Evolutionary conservation across 2,797 vertebrate species (phyloP).

Genomic region (Notoglanidium macrostoma): DNA sequence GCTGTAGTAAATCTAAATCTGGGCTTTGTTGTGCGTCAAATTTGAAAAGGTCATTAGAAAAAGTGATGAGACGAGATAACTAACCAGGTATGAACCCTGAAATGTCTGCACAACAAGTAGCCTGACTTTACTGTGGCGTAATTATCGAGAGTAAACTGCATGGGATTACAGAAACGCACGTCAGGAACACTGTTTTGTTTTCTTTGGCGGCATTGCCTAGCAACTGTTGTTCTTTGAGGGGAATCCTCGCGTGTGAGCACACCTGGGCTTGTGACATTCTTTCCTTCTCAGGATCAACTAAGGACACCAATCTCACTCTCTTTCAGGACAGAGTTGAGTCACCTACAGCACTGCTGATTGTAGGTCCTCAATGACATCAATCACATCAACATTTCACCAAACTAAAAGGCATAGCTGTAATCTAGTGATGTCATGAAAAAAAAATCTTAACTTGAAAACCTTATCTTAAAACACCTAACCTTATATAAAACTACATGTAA

Average conservation of each 20-base stretch:
- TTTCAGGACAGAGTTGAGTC: neutral
- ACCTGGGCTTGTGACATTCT: conserved; percentile 49
- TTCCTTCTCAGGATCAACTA: conserved; percentile 32
- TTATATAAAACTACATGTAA: neutral
- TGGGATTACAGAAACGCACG: conserved; percentile 16
- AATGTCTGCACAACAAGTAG: conserved; percentile 1
- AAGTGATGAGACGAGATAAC: conserved; percentile 8
- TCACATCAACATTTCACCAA: conserved; percentile 1
- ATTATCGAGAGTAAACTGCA: conserved; percentile 19
- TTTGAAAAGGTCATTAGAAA: neutral
- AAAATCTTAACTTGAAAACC: neutral
- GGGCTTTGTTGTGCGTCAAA: neutral
- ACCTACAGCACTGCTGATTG: neutral
- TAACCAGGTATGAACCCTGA: conserved; percentile 6
- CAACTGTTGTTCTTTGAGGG: conserved; percentile 55
- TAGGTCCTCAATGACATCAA: neutral
- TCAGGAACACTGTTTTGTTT: conserved; percentile 56
- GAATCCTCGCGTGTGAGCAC: conserved; percentile 59
- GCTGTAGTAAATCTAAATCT: neutral
- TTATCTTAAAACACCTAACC: neutral
- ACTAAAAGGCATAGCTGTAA: neutral
- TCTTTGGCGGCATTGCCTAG: conserved; percentile 49
- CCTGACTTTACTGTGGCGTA: conserved; percentile 46
- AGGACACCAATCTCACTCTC: conserved; percentile 27
- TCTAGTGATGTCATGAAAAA: neutral